Conservation (phyloP, 2,888 invertebrate species). For the Calliphora vomitoria region DNA sequence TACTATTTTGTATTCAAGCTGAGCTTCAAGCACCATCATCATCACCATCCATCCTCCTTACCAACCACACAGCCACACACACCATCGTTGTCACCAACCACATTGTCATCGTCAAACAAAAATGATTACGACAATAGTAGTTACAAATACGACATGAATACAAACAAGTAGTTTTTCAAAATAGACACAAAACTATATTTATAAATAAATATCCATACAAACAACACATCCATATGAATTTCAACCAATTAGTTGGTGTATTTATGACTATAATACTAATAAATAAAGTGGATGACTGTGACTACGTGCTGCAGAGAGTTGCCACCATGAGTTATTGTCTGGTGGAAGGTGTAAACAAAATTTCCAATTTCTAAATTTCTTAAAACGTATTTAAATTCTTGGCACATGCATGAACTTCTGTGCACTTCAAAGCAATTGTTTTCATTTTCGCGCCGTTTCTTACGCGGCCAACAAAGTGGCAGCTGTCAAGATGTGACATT, state of each 20-base stretch:
- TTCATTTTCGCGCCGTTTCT: not conserved
- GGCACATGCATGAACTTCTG: not conserved
- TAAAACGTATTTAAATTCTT: not conserved
- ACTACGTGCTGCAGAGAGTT: slow-evolving; percentile 17
- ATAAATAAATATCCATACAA: slow-evolving; percentile 43
- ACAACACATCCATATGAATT: slow-evolving; percentile 36
- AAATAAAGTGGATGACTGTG: slow-evolving; percentile 20
- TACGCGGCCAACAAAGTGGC: not conserved
- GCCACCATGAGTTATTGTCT: slow-evolving; percentile 9
- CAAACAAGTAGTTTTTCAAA: slow-evolving; percentile 55
- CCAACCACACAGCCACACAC: not conserved
- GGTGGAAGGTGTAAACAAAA: not conserved
- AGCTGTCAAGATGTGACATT: not conserved
- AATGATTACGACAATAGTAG: slow-evolving; percentile 60
- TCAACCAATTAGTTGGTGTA: slow-evolving; percentile 63
- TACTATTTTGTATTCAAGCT: not conserved
- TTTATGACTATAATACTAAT: slow-evolving; percentile 52
- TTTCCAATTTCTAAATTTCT: not conserved
- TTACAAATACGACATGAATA: slow-evolving; percentile 46
- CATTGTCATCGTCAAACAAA: slow-evolving; percentile 39
- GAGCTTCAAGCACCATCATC: slow-evolving; percentile 17
- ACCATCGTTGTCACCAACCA: slow-evolving; percentile 11
- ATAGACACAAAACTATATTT: slow-evolving; percentile 13
- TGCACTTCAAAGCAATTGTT: not conserved
- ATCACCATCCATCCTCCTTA: not conserved